Percentiles rank a stretch among this genome's conserved stretches.
phyloP scores from a whole-genome alignment of 2,888 invertebrate species.

The Osmoderma eremita region DNA sequence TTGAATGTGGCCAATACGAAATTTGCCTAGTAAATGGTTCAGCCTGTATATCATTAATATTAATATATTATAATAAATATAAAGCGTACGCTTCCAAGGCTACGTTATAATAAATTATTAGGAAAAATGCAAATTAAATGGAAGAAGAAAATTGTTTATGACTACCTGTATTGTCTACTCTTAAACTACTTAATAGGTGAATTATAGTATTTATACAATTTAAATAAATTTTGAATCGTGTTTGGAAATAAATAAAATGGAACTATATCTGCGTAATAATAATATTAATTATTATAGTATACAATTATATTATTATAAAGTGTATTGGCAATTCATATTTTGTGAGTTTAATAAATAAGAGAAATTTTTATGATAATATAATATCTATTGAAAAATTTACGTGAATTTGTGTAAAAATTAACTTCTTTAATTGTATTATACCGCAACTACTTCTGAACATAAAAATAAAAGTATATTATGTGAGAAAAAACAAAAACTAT shows the following conservation, averaged over 20 bases:
- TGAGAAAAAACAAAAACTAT: slow-evolving; percentile 42
- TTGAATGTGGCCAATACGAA: no score
- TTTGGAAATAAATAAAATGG: slow-evolving; percentile 16
- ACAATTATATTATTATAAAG: slow-evolving; percentile 11
- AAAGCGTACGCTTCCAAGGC: slow-evolving; percentile 31
- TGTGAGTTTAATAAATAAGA: slow-evolving; percentile 10
- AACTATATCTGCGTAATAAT: slow-evolving; percentile 10
- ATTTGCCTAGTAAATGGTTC: neutral
- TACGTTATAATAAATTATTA: slow-evolving; percentile 8
- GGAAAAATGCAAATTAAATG: neutral
- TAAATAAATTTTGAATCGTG: slow-evolving; percentile 22
- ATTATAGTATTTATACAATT: slow-evolving; percentile 20
- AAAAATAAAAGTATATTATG: neutral
- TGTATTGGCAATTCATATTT: slow-evolving; percentile 27
- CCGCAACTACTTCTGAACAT: slow-evolving; percentile 40
- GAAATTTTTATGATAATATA: slow-evolving; percentile 5
- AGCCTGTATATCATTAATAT: neutral
- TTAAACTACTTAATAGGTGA: slow-evolving; percentile 10
- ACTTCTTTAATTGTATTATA: slow-evolving; percentile 34
- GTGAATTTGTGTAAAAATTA: slow-evolving; percentile 36
- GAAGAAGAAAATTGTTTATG: neutral
- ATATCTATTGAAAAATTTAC: slow-evolving; percentile 36
- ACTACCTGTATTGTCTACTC: slow-evolving; percentile 3
- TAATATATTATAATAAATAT: slow-evolving; percentile 6
- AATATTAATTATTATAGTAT: no score